phyloP scores from a whole-genome alignment of 2,888 invertebrate genomes.

The Lasioglossum villosulum region DNA sequence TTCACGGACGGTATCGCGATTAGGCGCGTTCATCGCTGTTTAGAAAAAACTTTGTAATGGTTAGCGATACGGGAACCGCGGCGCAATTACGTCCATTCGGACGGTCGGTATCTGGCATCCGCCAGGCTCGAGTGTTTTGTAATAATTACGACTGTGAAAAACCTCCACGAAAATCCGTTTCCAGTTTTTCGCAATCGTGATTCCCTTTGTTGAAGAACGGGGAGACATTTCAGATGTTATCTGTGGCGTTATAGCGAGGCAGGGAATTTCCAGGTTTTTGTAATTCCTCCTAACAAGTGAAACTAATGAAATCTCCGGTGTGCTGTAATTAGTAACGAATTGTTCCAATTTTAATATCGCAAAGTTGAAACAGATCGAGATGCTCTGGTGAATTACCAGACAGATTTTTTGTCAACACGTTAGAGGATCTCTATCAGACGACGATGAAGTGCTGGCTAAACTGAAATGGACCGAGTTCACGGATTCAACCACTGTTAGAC shows the following conservation, averaged over 20 bases:
- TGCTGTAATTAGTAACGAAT: background rate
- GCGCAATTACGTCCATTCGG: slow-evolving; percentile 6
- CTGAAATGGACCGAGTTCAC: background rate
- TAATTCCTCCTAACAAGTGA: background rate
- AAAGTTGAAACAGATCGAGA: background rate
- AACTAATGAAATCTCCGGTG: too few species aligned
- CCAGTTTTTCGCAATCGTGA: background rate
- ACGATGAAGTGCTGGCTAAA: background rate
- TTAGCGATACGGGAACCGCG: slow-evolving; percentile 23
- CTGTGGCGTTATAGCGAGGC: background rate
- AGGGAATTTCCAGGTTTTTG: too few species aligned
- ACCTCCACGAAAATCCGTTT: background rate
- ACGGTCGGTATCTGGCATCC: slow-evolving; percentile 23
- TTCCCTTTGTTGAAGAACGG: background rate
- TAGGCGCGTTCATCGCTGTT: slow-evolving; percentile 52
- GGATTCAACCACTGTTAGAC: background rate
- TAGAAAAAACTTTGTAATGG: slow-evolving; percentile 62
- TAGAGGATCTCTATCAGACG: background rate
- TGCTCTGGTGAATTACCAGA: background rate
- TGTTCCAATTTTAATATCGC: background rate
- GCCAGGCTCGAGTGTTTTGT: background rate
- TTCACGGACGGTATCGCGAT: slow-evolving; percentile 64
- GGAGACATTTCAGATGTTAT: background rate
- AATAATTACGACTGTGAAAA: background rate
- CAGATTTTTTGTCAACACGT: background rate